phyloP scores from a whole-genome alignment of 2,797 vertebrate species.

The Gymnoscopelus microlampas region DNA sequence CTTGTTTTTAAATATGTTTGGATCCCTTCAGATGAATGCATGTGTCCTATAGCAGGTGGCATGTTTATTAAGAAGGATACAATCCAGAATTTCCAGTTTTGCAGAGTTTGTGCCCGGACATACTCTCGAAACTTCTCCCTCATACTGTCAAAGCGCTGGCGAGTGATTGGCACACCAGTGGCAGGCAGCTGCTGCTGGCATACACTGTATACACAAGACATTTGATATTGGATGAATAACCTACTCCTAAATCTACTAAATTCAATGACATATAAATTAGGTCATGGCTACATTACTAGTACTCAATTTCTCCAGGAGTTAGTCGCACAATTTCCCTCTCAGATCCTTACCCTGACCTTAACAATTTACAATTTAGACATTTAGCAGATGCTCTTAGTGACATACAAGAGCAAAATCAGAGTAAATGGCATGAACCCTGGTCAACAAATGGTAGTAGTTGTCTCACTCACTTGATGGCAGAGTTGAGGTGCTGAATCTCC shows the following conservation, averaged over 20 bases:
- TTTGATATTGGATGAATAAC: neutral
- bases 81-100: conserved; percentile 99
- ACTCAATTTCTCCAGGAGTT: too few relatives aligned
- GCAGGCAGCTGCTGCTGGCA: conserved; percentile 97
- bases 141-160: conserved; percentile 96
- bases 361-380: too few relatives aligned
- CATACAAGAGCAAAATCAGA: too few relatives aligned
- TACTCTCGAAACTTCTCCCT: conserved; percentile 94
- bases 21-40: neutral
- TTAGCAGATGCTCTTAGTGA: too few relatives aligned
- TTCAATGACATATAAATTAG: too few relatives aligned
- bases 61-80: conserved; percentile 86
- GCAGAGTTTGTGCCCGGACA: conserved; percentile 88
- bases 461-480: conserved; percentile 92
- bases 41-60: neutral
- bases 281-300: too few relatives aligned
- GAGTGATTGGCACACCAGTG: conserved; percentile 94
- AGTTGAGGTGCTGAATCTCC: conserved; percentile 92
- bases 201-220: conserved; percentile 70
- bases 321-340: too few relatives aligned
- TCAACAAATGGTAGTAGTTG: neutral
- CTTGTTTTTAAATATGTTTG: neutral
- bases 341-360: too few relatives aligned
- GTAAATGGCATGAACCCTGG: too few relatives aligned
- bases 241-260: too few relatives aligned